phyloP scores from a whole-genome alignment of 2,797 vertebrate species.

The Pempheris klunzingeri region DNA sequence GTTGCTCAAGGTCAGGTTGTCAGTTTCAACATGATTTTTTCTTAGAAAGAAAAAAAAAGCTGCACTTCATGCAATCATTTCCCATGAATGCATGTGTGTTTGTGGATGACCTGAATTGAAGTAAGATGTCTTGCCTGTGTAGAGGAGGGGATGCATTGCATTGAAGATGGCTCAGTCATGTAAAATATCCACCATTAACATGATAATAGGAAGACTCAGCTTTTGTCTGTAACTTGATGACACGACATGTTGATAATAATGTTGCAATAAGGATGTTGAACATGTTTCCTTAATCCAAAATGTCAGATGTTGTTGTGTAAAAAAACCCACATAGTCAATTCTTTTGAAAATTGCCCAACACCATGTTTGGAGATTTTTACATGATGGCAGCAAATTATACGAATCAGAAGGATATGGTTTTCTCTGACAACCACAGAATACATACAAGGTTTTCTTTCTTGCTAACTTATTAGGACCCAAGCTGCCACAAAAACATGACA shows the following conservation, averaged over 20 bases:
- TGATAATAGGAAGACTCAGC: not conserved
- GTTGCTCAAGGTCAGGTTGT: slow-evolving; percentile 32
- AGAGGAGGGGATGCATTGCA: not conserved
- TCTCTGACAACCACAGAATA: not conserved
- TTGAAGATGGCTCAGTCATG: not conserved
- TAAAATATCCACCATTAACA: not conserved
- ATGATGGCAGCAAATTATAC: not conserved
- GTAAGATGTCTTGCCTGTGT: not conserved
- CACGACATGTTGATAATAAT: not conserved
- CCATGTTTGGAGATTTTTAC: not conserved
- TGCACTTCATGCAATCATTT: no score
- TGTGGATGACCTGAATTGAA: not conserved
- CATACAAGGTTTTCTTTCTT: not conserved
- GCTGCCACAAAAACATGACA: slow-evolving; percentile 86
- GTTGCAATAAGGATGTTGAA: not conserved
- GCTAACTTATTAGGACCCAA: slow-evolving; percentile 51
- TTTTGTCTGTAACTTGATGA: not conserved
- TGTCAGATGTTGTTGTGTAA: not conserved
- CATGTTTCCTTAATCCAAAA: not conserved
- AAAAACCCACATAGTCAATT: not conserved
- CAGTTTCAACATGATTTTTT: not conserved
- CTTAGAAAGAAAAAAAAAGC: not conserved
- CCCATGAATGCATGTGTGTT: not conserved
- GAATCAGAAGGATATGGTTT: not conserved
- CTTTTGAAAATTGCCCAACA: not conserved